phyloP scores from a whole-genome alignment of 2,888 invertebrate species.

The Saturnia japonica region DNA sequence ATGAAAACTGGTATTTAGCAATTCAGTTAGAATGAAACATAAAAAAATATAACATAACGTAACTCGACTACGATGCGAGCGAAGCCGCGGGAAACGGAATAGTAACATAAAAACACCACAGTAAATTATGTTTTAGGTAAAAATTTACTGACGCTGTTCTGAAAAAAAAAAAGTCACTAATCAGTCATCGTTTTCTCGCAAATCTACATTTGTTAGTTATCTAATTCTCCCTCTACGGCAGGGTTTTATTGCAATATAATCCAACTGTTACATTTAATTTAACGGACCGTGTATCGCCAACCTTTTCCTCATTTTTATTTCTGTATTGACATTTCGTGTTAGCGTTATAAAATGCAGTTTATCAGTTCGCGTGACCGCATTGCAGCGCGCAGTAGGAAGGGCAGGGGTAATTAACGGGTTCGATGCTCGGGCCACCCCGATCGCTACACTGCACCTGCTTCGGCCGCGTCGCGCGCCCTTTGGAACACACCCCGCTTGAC shows the following conservation, averaged over 20 bases:
- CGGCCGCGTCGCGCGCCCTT: neutral
- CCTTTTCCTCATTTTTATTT: neutral
- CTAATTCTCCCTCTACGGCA: no score
- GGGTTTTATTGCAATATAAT: neutral
- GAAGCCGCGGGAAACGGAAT: no score
- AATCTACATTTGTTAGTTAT: no score
- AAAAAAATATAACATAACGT: no score
- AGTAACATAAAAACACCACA: no score
- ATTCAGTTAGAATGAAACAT: no score
- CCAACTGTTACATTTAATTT: neutral
- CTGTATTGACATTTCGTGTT: constrained; percentile 27
- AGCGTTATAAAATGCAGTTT: constrained; percentile 24
- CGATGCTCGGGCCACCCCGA: constrained; percentile 28
- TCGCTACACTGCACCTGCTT: constrained; percentile 18
- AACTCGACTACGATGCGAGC: no score
- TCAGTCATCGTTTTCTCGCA: no score
- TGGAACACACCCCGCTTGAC: constrained; percentile 11
- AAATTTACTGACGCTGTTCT: no score
- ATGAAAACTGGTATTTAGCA: no score
- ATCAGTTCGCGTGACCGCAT: constrained; percentile 28
- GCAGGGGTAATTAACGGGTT: constrained; percentile 27
- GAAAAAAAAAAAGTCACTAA: no score
- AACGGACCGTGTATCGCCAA: neutral
- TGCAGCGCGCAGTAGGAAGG: constrained; percentile 23
- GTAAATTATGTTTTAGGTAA: no score